Evolutionary conservation across 2,797 vertebrate genomes (phyloP).

Genomic region (Tamandua tetradactyla): DNA sequence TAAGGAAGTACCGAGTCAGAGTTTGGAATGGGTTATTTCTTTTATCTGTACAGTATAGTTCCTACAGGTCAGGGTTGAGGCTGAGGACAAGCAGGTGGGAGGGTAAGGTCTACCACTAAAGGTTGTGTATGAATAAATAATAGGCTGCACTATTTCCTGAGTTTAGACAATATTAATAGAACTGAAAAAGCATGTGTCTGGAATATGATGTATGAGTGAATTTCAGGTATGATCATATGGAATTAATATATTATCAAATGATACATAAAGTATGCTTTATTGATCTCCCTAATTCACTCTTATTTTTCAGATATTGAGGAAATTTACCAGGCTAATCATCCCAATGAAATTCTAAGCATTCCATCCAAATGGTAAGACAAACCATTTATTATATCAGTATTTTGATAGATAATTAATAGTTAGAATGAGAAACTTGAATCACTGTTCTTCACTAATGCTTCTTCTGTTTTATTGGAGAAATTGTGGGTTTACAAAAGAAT

Average conservation of each 20-base stretch:
- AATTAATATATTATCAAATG: background rate
- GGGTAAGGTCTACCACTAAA: background rate
- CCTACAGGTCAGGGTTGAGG: background rate
- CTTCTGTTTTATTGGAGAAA: background rate
- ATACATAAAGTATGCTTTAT: background rate
- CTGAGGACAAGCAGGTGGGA: background rate
- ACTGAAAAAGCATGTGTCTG: background rate
- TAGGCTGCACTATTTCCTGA: background rate
- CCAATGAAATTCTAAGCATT: background rate
- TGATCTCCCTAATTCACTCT: background rate
- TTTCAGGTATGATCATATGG: background rate
- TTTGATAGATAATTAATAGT: background rate
- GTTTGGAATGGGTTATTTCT: conserved; percentile 34
- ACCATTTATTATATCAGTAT: background rate
- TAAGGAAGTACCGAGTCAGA: conserved; percentile 33
- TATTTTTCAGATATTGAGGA: conserved; percentile 51
- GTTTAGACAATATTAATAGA: background rate
- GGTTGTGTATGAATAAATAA: background rate
- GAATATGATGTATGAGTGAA: background rate
- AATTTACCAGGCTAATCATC: conserved; percentile 11
- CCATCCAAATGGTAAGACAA: conserved; percentile 55
- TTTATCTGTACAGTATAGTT: conserved; percentile 18
- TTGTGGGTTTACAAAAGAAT: too few relatives aligned
- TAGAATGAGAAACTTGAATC: background rate
- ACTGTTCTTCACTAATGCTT: background rate